A percentile compares a stretch with the other conserved stretches of the same genome.
Evolutionary conservation across 2,888 invertebrate genomes (phyloP).

Genomic region (Phanerotoma sp.): DNA sequence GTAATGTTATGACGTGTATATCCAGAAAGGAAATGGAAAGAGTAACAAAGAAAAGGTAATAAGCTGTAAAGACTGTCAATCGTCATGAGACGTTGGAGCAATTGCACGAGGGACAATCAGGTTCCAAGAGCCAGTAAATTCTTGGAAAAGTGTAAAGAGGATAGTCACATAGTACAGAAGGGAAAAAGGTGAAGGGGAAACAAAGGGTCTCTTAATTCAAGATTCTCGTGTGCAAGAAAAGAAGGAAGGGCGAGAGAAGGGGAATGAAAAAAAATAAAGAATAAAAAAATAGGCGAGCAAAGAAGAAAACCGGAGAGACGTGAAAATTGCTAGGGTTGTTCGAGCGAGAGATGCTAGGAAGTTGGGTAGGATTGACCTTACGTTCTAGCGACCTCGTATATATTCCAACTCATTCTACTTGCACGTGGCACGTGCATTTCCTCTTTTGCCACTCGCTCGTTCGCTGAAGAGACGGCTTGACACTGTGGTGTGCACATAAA

Average conservation of each 20-base stretch:
- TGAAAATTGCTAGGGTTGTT: constrained; percentile 48
- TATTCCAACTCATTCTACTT: background rate
- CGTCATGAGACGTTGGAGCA: background rate
- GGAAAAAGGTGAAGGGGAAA: too few relatives aligned
- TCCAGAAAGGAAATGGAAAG: background rate
- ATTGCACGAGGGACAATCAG: background rate
- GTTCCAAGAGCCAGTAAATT: background rate
- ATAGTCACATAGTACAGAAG: background rate
- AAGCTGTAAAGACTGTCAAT: background rate
- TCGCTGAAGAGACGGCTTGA: background rate
- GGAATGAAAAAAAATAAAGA: background rate
- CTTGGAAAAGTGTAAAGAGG: background rate
- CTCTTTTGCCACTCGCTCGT: background rate
- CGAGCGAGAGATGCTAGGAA: constrained; percentile 18
- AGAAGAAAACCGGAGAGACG: constrained; percentile 42
- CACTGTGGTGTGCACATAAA: constrained; percentile 34
- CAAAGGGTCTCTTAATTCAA: constrained; percentile 33
- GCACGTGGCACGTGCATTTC: constrained; percentile 1
- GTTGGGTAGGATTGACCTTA: constrained; percentile 36
- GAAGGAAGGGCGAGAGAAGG: constrained; percentile 31
- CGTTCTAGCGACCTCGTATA: constrained; percentile 1
- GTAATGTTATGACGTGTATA: constrained; percentile 14
- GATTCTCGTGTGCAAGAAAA: too few relatives aligned
- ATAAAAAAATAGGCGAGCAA: constrained; percentile 26
- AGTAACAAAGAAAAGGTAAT: background rate